Evolutionary conservation across 2,113 vertebrate species (phyloP).

Genomic region (Argyrosomus japonicus): DNA sequence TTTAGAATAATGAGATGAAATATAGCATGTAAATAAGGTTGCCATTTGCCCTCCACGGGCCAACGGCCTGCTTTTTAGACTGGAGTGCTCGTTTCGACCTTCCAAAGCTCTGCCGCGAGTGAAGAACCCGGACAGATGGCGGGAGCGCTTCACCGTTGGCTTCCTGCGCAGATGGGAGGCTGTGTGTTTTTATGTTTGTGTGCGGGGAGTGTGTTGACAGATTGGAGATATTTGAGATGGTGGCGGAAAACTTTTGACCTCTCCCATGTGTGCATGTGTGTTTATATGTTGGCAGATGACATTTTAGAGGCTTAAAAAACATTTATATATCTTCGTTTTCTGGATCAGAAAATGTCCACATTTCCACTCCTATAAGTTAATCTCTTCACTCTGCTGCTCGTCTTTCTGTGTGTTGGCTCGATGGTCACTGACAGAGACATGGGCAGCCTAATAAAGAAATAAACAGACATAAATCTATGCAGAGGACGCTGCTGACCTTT

Average conservation of each 20-base stretch:
- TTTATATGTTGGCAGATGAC: conserved; percentile 2
- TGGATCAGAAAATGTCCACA: background rate
- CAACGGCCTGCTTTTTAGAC: conserved; percentile 25
- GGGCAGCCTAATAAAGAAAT: conserved; percentile 48
- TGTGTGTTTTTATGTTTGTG: conserved; percentile 31
- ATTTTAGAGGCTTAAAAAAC: background rate
- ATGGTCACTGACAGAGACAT: conserved; percentile 5
- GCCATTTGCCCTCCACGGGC: conserved; percentile 26
- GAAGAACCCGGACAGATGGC: conserved; percentile 52
- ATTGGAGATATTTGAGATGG: conserved; percentile 28
- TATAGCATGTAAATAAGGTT: conserved; percentile 43
- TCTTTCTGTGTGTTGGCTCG: background rate
- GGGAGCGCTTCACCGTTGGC: conserved; percentile 27
- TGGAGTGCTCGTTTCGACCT: conserved; percentile 43
- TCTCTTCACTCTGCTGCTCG: background rate
- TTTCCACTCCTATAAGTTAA: background rate
- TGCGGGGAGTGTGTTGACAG: conserved; percentile 24
- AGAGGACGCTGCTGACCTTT: conserved; percentile 71
- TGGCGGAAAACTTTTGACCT: conserved; percentile 25
- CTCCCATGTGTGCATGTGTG: conserved; percentile 1
- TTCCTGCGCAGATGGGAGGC: conserved; percentile 33
- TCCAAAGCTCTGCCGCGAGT: conserved; percentile 24
- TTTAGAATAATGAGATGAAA: conserved; percentile 54
- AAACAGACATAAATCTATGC: conserved; percentile 59
- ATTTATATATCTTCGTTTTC: background rate